Percentiles rank a stretch among this genome's conserved stretches.
Conservation (phyloP, 1,140 invertebrate species). For the Sminthurinus signatus region DNA sequence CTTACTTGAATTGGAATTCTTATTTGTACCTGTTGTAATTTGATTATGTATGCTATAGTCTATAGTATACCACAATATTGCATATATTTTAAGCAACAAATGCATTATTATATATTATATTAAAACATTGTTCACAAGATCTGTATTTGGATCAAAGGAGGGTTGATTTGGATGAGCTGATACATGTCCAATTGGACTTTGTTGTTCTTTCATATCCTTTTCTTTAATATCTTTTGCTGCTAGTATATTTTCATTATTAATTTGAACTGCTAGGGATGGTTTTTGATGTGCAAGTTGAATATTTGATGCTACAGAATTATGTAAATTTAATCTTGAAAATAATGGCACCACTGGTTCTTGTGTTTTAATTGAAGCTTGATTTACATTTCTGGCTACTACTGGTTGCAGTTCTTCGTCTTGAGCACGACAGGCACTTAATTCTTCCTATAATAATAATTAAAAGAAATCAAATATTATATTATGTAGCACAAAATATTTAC, state of each 20-base stretch:
- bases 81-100: too few species aligned
- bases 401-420: too few species aligned
- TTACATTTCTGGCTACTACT: too few species aligned
- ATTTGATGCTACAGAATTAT: conserved; percentile 1
- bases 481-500: too few species aligned
- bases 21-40: too few species aligned
- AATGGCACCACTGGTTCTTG: neutral
- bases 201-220: conserved; percentile 17
- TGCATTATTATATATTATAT: too few species aligned
- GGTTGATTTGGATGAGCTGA: too few species aligned
- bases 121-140: too few species aligned
- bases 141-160: too few species aligned
- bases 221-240: neutral
- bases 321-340: neutral
- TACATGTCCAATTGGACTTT: conserved; percentile 22
- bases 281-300: neutral
- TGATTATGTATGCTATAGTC: too few species aligned
- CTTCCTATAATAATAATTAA: conserved; percentile 13
- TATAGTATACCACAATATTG: too few species aligned
- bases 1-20: too few species aligned
- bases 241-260: neutral
- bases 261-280: neutral
- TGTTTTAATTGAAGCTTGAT: conserved; percentile 13
- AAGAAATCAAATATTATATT: neutral
- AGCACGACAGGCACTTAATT: conserved; percentile 16